These are phyloP conservation scores for Semibalanus balanoides DNA, from an alignment of 1,140 invertebrate species.

Conservation along the genomic window DNA sequence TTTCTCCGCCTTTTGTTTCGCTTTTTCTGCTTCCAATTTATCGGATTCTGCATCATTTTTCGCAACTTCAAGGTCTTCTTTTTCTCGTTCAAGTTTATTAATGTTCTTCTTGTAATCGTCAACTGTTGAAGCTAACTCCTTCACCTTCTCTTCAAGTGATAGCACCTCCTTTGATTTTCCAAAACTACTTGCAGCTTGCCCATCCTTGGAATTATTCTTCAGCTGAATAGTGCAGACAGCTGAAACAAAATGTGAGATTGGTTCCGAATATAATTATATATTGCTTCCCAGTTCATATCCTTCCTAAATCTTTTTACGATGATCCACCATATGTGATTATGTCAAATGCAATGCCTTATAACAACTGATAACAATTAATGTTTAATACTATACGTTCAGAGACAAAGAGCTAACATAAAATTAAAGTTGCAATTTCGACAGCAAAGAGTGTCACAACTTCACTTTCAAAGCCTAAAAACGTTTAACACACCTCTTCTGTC, in stretches of 20 bases:
- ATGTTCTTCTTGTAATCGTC: conserved; percentile 26
- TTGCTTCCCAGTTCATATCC: no score
- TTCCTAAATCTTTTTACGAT: no score
- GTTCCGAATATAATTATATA: no score
- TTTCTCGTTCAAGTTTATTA: conserved; percentile 32
- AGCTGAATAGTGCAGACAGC: not conserved
- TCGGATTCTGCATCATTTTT: conserved; percentile 31
- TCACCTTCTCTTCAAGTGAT: conserved; percentile 19
- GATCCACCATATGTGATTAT: no score
- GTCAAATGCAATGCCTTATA: no score
- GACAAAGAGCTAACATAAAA: no score
- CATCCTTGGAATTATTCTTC: not conserved
- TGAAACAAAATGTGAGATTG: not conserved
- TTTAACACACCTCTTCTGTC: no score
- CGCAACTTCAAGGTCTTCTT: conserved; percentile 36
- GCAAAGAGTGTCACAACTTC: no score
- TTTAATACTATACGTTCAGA: no score
- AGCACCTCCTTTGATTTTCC: not conserved
- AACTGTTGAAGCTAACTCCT: conserved; percentile 26
- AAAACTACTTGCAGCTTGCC: not conserved
- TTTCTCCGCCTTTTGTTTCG: conserved; percentile 24
- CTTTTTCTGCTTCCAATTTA: conserved; percentile 23
- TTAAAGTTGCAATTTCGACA: no score
- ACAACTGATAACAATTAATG: no score
- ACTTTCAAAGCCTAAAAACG: no score